A percentile compares a stretch with the other conserved stretches of the same genome.
Evolutionary conservation across 2,797 vertebrate genomes (phyloP).

Genomic region (Rhinella marina): DNA sequence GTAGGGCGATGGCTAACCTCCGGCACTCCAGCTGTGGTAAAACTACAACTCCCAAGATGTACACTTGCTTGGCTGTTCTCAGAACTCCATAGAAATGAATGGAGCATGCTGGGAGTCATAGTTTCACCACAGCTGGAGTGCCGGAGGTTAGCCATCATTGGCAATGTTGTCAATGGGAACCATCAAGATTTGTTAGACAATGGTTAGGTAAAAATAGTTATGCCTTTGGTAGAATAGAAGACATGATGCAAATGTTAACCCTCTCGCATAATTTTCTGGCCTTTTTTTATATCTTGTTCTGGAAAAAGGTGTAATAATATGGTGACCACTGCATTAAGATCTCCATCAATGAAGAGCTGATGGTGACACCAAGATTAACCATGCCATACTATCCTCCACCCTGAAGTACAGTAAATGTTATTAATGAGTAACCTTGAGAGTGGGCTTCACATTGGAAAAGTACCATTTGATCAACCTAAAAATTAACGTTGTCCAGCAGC

Average conservation of each 20-base stretch:
- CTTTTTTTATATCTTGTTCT: background rate
- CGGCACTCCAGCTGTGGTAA: no score
- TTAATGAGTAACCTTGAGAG: background rate
- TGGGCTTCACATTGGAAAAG: background rate
- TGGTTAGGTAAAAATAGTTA: background rate
- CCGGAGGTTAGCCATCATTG: no score
- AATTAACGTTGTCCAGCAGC: conserved; percentile 1
- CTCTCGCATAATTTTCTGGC: background rate
- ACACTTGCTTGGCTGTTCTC: no score
- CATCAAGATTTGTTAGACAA: background rate
- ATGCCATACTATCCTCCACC: background rate
- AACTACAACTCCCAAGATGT: no score
- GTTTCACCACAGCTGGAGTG: no score
- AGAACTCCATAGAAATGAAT: no score
- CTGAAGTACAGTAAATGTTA: background rate
- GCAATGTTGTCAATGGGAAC: background rate
- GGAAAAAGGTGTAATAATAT: background rate
- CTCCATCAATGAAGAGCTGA: background rate
- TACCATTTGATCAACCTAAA: background rate
- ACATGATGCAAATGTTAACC: background rate
- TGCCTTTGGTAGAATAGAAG: background rate
- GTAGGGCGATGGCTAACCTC: no score
- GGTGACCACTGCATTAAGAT: background rate
- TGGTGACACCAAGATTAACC: background rate
- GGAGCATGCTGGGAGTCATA: no score